phyloP scores from a whole-genome alignment of 35 echinoderm and acorn worm species.

The Eucidaris tribuloides region DNA sequence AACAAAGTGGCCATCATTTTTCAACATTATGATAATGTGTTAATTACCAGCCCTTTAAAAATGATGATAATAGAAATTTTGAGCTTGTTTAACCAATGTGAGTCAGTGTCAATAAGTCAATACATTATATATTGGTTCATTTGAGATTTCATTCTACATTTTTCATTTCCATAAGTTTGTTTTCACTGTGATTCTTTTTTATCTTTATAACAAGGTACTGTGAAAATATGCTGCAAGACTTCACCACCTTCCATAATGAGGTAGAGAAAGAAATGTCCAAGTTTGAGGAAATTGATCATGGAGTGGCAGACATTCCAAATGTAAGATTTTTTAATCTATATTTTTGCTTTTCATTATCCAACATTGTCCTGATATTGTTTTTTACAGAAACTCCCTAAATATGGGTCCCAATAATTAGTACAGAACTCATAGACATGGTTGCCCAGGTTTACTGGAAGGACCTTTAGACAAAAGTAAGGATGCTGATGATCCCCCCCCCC shows the following conservation, averaged over 20 bases:
- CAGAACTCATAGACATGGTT: background rate
- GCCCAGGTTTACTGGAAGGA: background rate
- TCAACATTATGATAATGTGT: background rate
- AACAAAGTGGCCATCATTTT: background rate
- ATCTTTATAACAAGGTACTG: background rate
- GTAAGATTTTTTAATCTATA: background rate
- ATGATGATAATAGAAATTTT: too few species aligned
- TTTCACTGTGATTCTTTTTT: background rate
- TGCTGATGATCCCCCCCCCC: too few species aligned
- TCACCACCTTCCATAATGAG: background rate
- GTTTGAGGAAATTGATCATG: background rate
- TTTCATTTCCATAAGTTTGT: background rate
- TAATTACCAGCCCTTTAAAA: background rate
- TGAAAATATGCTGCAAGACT: background rate
- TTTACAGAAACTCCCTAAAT: background rate
- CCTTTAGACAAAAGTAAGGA: too few species aligned
- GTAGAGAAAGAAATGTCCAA: background rate
- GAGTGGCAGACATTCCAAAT: background rate
- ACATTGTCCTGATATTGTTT: background rate
- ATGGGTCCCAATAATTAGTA: background rate
- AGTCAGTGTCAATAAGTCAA: too few species aligned
- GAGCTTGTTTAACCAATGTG: too few species aligned
- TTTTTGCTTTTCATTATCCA: background rate
- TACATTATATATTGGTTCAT: background rate
- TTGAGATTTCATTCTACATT: background rate